These are phyloP conservation scores for Drosophila yooni DNA, from an alignment of 2,888 invertebrate genomes.

Conservation along the genomic window DNA sequence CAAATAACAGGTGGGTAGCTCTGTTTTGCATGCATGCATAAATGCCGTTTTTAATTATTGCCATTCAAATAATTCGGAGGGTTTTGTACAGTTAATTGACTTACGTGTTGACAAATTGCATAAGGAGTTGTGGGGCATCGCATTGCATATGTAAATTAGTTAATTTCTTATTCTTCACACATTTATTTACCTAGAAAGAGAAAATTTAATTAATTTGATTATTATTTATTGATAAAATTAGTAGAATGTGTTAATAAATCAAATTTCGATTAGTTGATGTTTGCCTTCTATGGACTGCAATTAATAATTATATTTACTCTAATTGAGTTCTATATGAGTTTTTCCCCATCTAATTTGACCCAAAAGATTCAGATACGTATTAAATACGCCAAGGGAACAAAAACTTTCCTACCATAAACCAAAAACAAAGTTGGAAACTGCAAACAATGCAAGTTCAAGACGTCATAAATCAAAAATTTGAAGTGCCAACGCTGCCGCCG, in stretches of 20 bases:
- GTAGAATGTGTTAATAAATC: slow-evolving; percentile 28
- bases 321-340: slow-evolving; percentile 23
- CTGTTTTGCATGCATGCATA: slow-evolving; percentile 39
- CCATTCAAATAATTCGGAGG: slow-evolving; percentile 4
- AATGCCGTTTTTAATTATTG: slow-evolving; percentile 17
- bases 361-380: slow-evolving; percentile 18
- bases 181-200: slow-evolving; percentile 49
- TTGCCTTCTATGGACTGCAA: background rate
- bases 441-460: slow-evolving; percentile 40
- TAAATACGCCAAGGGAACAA: slow-evolving; percentile 3
- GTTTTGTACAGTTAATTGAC: slow-evolving; percentile 24
- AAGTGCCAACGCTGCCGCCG: slow-evolving; percentile 16
- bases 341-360: slow-evolving; percentile 26
- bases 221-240: slow-evolving; percentile 9
- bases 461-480: slow-evolving; percentile 60
- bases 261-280: slow-evolving; percentile 2
- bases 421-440: slow-evolving; percentile 19
- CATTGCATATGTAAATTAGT: slow-evolving; percentile 4
- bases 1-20: slow-evolving; percentile 75
- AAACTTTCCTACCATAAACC: slow-evolving; percentile 22
- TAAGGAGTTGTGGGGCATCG: slow-evolving; percentile 18
- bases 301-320: slow-evolving; percentile 27
- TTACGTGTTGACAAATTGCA: slow-evolving; percentile 42
- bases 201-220: slow-evolving; percentile 21
- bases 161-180: slow-evolving; percentile 13